A percentile compares a stretch with the other conserved stretches of the same genome.
These are phyloP conservation scores for Ectemnius cavifrons DNA, from an alignment of 2,888 invertebrate species.

Conservation along the genomic window DNA sequence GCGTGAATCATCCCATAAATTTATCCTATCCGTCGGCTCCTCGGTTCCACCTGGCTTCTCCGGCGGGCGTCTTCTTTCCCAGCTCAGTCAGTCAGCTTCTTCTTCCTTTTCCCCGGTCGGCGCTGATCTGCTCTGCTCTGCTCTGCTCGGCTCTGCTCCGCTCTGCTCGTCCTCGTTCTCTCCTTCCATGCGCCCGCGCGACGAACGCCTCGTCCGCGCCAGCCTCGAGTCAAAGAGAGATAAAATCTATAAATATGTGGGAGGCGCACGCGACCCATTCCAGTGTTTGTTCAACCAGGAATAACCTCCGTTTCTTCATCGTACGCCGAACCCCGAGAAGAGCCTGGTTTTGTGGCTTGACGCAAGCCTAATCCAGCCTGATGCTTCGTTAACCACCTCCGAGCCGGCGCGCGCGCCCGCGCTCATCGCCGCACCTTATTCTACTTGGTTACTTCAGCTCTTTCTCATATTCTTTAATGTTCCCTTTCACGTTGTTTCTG, in stretches of 20 bases:
- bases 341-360: conserved; percentile 74
- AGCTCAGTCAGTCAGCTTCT: not conserved
- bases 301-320: conserved; percentile 77
- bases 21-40: not conserved
- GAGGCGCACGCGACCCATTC: conserved; percentile 77
- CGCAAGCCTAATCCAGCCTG: conserved; percentile 62
- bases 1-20: conserved; percentile 10
- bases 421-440: no score
- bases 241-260: conserved; percentile 78
- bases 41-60: conserved; percentile 1
- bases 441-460: no score
- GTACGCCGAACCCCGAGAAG: conserved; percentile 65
- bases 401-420: conserved; percentile 4
- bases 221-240: conserved; percentile 71
- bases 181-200: conserved; percentile 34
- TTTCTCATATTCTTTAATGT: no score
- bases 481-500: no score
- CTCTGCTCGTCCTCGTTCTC: not conserved
- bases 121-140: not conserved
- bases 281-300: conserved; percentile 78
- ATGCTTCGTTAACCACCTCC: conserved; percentile 56
- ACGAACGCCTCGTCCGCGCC: conserved; percentile 57
- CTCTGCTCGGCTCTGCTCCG: not conserved
- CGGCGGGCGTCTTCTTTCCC: conserved; percentile 6
- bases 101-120: conserved; percentile 3